Conservation (phyloP, 2,888 invertebrate genomes). For the Orthonevra nobilis region DNA sequence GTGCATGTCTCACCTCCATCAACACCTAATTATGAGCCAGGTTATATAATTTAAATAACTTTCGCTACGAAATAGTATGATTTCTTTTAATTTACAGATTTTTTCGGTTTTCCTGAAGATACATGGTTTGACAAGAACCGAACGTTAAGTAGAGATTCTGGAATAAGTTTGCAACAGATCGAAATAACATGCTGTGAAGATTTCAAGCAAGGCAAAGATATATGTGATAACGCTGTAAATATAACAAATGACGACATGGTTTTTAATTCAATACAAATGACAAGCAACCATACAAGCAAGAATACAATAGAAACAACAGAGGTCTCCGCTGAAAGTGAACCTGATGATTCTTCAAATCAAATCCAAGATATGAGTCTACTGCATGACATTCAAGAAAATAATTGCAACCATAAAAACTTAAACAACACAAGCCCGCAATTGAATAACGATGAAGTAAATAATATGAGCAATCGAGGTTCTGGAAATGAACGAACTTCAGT, state of each 20-base stretch:
- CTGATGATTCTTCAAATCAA: neutral
- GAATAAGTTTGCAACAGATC: slow-evolving; percentile 69
- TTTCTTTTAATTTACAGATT: slow-evolving; percentile 65
- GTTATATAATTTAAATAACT: slow-evolving; percentile 37
- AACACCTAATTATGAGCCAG: slow-evolving; percentile 64
- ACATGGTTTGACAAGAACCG: slow-evolving; percentile 45
- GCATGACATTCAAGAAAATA: no score
- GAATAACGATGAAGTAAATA: neutral
- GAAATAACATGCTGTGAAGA: slow-evolving; percentile 4
- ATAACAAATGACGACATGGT: neutral
- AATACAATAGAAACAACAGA: neutral
- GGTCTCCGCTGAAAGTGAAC: neutral
- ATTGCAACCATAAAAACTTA: no score
- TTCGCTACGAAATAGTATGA: no score
- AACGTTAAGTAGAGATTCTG: slow-evolving; percentile 74
- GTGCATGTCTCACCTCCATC: slow-evolving; percentile 63
- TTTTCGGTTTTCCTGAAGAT: slow-evolving; percentile 72
- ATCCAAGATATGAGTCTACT: neutral
- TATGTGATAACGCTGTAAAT: neutral
- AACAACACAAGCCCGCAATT: no score
- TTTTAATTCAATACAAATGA: neutral
- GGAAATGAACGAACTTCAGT: slow-evolving; percentile 42
- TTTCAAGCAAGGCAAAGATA: neutral
- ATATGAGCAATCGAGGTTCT: neutral
- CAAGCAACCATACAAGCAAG: slow-evolving; percentile 5